Percentiles rank a stretch among this genome's conserved stretches.
Conservation (phyloP, 2,797 vertebrate genomes). For the Cygnus olor region DNA sequence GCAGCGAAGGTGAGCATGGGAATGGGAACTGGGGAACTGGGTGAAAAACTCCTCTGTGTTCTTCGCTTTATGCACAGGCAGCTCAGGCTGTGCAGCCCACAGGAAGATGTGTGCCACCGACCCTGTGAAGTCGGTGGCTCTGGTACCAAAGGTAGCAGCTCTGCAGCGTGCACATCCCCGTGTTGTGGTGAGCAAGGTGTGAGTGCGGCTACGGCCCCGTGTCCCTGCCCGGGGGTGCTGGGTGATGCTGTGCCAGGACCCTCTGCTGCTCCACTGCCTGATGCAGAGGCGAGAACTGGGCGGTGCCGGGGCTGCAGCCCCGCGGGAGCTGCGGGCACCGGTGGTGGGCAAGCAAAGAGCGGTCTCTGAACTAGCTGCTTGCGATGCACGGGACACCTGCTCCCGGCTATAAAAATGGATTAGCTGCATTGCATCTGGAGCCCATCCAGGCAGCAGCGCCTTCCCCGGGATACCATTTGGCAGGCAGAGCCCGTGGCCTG, state of each 20-base stretch:
- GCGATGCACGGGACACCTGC: constrained; percentile 25
- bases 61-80: fast-evolving
- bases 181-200: fast-evolving
- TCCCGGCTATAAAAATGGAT: constrained; percentile 18
- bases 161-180: background rate
- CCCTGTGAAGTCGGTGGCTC: fast-evolving
- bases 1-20: background rate
- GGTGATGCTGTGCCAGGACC: fast-evolving
- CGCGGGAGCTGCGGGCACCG: background rate
- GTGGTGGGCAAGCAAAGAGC: fast-evolving
- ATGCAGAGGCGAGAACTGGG: fast-evolving
- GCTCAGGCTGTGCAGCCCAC: fast-evolving
- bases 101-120: fast-evolving
- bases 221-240: background rate
- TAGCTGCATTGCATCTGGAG: constrained; percentile 46
- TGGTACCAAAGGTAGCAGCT: fast-evolving
- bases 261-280: background rate
- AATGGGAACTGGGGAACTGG: background rate
- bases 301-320: fast-evolving
- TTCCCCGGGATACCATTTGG: constrained; percentile 46
- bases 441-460: constrained; percentile 51
- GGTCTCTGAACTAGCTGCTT: background rate
- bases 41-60: fast-evolving
- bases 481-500: background rate
- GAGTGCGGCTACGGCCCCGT: no score